These are phyloP conservation scores for Acyrthosiphon pisum DNA, from an alignment of 1,140 invertebrate genomes.

Conservation along the genomic window DNA sequence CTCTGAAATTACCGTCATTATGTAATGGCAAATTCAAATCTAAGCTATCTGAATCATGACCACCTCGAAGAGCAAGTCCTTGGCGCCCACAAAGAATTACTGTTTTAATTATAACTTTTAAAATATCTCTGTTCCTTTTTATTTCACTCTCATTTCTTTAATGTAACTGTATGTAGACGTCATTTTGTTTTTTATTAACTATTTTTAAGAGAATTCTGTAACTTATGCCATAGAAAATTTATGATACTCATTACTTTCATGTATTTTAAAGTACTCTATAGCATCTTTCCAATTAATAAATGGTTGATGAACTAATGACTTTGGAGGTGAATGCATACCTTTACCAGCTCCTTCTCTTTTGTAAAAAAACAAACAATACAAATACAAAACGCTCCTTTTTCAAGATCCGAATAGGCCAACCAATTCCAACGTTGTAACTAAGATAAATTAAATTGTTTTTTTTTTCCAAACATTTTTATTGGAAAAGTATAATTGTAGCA, in stretches of 20 bases:
- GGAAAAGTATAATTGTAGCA: background rate
- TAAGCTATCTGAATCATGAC: background rate
- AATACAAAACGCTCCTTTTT: background rate
- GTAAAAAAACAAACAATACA: conserved; percentile 10
- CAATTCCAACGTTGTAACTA: conserved; percentile 4
- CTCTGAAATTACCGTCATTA: conserved; percentile 16
- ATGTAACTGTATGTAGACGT: conserved; percentile 9
- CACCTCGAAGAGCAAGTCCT: background rate
- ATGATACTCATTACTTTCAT: conserved; percentile 41
- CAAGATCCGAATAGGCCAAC: background rate
- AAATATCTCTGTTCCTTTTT: conserved; percentile 23
- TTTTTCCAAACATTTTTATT: conserved; percentile 17
- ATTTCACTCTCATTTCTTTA: conserved; percentile 34
- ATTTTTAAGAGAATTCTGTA: background rate
- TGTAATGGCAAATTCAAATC: background rate
- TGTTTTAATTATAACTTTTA: conserved; percentile 24
- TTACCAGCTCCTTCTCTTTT: conserved; percentile 14
- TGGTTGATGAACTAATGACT: conserved; percentile 11
- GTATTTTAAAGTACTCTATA: conserved; percentile 35
- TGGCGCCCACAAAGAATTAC: background rate
- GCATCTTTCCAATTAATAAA: conserved; percentile 16
- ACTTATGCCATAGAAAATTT: background rate
- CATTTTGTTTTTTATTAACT: conserved; percentile 27
- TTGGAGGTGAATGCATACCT: conserved; percentile 29
- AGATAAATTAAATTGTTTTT: conserved; percentile 14